A percentile compares a stretch with the other conserved stretches of the same genome.
phyloP scores from a whole-genome alignment of 1,140 invertebrate species.

The Drosophila obscura region DNA sequence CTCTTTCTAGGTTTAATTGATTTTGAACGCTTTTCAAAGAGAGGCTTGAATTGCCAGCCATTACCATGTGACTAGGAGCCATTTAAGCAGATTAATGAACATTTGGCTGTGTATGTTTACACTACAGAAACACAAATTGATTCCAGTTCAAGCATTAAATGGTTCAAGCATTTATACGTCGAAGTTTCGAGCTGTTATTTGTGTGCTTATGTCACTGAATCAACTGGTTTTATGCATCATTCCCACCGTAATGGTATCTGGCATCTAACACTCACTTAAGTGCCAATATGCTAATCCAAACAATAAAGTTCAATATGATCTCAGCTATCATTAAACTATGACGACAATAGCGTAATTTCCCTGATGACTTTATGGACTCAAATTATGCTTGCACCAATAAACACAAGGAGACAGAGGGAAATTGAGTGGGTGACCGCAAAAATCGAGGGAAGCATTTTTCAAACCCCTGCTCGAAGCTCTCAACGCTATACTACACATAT shows the following conservation, averaged over 20 bases:
- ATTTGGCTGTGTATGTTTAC: not conserved
- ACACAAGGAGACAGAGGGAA: no score
- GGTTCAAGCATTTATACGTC: not conserved
- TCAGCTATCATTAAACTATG: constrained; percentile 14
- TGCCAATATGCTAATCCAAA: constrained; percentile 33
- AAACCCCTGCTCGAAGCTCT: not conserved
- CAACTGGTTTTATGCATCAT: constrained; percentile 15
- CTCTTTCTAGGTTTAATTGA: constrained; percentile 21
- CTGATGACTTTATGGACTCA: not conserved
- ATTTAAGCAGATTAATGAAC: not conserved
- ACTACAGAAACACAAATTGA: not conserved
- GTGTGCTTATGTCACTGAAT: constrained; percentile 22
- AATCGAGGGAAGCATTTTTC: constrained; percentile 38
- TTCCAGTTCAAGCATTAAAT: not conserved
- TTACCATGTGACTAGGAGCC: not conserved
- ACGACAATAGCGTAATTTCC: constrained; percentile 12
- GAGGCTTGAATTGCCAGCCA: no score
- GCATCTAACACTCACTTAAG: not conserved
- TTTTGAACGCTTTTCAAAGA: not conserved
- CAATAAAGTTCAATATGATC: constrained; percentile 16
- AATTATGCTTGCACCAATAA: constrained; percentile 22
- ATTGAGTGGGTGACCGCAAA: constrained; percentile 12
- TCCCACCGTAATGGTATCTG: not conserved
- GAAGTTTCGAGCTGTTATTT: constrained; percentile 33
- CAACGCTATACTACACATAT: no score